A percentile compares a stretch with the other conserved stretches of the same genome.
phyloP scores from a whole-genome alignment of 2,113 vertebrate genomes.

The Theristicus caerulescens region DNA sequence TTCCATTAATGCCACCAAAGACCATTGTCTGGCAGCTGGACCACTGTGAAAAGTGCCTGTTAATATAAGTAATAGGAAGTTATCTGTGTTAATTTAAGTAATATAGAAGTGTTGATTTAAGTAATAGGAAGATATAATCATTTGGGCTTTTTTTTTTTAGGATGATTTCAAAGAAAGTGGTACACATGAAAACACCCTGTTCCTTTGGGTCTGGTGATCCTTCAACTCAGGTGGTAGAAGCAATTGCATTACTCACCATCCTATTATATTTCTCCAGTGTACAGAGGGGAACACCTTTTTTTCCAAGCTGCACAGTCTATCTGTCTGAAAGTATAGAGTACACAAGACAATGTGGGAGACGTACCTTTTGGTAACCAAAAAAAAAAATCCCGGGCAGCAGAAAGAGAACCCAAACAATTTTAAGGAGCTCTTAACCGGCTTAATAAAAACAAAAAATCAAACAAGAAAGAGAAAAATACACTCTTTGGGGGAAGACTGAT shows the following conservation, averaged over 20 bases:
- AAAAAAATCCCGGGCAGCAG: background rate
- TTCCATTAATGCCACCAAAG: background rate
- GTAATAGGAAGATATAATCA: background rate
- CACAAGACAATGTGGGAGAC: background rate
- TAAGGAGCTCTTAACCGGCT: background rate
- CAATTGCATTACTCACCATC: background rate
- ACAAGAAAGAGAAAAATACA: background rate
- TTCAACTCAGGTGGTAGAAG: background rate
- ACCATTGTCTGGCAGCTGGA: background rate
- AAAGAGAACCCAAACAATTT: background rate
- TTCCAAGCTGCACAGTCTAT: background rate
- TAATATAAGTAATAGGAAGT: background rate
- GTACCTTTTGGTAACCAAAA: background rate
- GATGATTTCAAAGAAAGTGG: background rate
- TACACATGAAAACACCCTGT: background rate
- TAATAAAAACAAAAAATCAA: background rate
- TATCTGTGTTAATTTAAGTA: background rate
- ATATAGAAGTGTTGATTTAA: background rate
- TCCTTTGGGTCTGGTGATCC: background rate
- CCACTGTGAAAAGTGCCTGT: background rate
- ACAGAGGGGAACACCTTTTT: background rate
- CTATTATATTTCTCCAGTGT: background rate
- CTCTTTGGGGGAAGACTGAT: background rate
- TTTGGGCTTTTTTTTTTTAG: background rate
- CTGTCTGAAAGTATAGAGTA: background rate